Conservation (phyloP, 2,888 invertebrate species). For the Onchidella celtica region DNA sequence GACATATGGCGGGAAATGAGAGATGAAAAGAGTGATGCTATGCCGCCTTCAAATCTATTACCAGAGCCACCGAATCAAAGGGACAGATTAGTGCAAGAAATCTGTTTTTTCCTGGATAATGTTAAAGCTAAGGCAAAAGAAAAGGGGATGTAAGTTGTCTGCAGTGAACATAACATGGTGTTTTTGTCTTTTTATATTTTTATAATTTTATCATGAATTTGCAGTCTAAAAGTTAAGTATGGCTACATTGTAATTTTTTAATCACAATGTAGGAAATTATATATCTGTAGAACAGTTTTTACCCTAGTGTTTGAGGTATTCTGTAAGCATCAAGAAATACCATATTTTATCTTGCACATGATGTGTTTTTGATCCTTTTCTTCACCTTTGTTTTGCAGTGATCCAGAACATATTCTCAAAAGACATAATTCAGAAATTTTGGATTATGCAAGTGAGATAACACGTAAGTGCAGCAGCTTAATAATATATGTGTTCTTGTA, state of each 20-base stretch:
- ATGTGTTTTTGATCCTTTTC: no score
- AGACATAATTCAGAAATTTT: slow-evolving; percentile 71
- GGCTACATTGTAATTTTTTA: no score
- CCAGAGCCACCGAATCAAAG: slow-evolving; percentile 78
- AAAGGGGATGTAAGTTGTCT: slow-evolving; percentile 61
- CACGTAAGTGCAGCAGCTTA: slow-evolving; percentile 60
- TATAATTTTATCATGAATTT: background rate
- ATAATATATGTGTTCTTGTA: background rate
- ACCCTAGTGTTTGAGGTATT: no score
- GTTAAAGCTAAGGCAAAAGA: slow-evolving; percentile 75
- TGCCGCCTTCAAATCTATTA: slow-evolving; percentile 52
- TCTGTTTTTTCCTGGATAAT: slow-evolving; percentile 77
- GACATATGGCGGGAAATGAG: slow-evolving; percentile 78
- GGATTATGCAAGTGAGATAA: slow-evolving; percentile 72
- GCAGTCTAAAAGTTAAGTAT: no score
- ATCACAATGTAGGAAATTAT: no score
- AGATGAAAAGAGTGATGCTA: slow-evolving; percentile 65
- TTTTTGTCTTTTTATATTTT: background rate
- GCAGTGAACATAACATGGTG: no score
- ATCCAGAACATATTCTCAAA: slow-evolving; percentile 61
- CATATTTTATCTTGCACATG: no score
- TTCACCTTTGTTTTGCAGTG: slow-evolving; percentile 60
- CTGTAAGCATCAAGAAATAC: no score
- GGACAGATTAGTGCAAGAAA: slow-evolving; percentile 77
- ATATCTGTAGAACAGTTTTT: no score